phyloP scores from a whole-genome alignment of 2,113 vertebrate species.

The Erythrolamprus reginae region DNA sequence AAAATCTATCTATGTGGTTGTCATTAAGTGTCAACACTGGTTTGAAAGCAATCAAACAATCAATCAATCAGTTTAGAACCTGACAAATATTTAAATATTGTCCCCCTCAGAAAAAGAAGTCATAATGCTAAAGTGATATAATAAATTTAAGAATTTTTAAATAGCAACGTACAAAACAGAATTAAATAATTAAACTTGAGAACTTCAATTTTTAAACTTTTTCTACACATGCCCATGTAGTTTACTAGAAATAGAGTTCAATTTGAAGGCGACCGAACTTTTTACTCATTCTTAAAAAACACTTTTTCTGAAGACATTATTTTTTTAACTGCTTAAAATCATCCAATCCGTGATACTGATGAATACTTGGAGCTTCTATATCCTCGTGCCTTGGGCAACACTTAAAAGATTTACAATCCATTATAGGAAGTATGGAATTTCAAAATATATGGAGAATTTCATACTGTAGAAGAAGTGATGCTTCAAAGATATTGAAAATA shows the following conservation, averaged over 20 bases:
- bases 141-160: not conserved
- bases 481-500: not conserved
- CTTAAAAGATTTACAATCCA: not conserved
- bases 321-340: not conserved
- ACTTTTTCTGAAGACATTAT: not conserved
- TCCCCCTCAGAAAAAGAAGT: not conserved
- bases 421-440: not conserved
- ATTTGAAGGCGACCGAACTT: not conserved
- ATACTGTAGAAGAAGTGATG: not conserved
- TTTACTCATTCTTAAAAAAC: not conserved
- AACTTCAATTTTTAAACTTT: not conserved
- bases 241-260: not conserved
- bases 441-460: not conserved
- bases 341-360: not conserved
- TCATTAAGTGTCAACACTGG: not conserved
- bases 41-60: not conserved
- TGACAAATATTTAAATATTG: not conserved
- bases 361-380: not conserved
- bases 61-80: not conserved
- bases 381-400: not conserved
- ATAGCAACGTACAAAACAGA: not conserved
- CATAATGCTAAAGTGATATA: not conserved
- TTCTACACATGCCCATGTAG: not conserved
- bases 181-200: not conserved
- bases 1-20: not conserved